Evolutionary conservation across 1,140 invertebrate genomes (phyloP), one percentile per base, ranked within the genome.

Genomic region (Ceratosolen fusciceps): DNA sequence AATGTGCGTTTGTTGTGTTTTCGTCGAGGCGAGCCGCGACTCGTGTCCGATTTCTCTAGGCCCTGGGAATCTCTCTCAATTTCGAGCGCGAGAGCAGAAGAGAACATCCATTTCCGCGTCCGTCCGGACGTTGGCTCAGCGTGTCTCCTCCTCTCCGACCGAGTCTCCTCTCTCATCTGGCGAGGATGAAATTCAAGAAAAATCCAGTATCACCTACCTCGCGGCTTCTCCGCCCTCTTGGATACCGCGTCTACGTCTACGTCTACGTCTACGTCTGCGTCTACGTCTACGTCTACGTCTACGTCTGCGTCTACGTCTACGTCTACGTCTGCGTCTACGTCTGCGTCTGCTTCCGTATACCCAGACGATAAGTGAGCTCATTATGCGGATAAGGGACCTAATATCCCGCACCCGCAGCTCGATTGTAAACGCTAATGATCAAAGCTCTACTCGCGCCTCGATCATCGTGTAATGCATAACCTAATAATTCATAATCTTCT

Each of bases 111-210:
- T 49, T 68, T 77, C 74, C 65, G 47, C 34, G 74, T 72, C 12
- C 16, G 37, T 26, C 31, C 37, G 65, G 74, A 75, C 74, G 29
- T 4, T 43, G 24, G 14, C 24, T 75, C 74, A 75, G 74, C 74
- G 26, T 49, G 65, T 31, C 52, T 62, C 60, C 9, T 31, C 5
- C 26, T 21, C 1, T 12, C 10, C 58, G 2, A 4, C 24, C 12
- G 16, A 19, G 3, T 21, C 10, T 52, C 21, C 14, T 52, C 49
- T 21, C 49, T 49, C 49, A 26, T 52, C 49, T 58, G 49, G 24
- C 54, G 56, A 16, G 56, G 34, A 72, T 72, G 70, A 72, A 72
- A 72, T 72, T 72, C 29, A 72, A 72, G 70, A 54, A 54, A 47
- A 24, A 31, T 34, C 60, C 60, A 65, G 60, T 31, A 19, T 65